These are phyloP conservation scores for Tokudaia muenninki DNA, from an alignment of 2,797 vertebrate genomes.

Conservation along the genomic window DNA sequence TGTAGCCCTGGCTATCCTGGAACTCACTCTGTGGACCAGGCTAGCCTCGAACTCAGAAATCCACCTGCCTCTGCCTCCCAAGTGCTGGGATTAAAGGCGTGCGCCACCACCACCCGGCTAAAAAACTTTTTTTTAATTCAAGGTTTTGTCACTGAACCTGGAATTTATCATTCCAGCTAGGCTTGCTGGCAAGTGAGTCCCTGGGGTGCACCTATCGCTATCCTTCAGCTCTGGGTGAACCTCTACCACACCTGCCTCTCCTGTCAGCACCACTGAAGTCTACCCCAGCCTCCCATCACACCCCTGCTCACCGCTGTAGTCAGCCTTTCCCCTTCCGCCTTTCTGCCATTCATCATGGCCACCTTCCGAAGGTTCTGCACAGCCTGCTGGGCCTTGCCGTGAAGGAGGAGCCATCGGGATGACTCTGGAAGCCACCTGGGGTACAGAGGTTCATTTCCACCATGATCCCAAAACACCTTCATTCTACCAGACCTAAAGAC, in stretches of 20 bases:
- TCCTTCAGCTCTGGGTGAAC: not conserved
- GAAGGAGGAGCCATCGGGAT: conserved; percentile 93
- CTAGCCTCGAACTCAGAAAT: too few species aligned
- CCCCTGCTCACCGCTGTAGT: conserved; percentile 69
- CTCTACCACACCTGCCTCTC: not conserved
- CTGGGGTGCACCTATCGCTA: not conserved
- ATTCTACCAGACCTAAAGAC: not conserved
- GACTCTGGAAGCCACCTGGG: conserved; percentile 94
- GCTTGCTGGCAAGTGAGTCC: not conserved
- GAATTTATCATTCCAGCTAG: not conserved
- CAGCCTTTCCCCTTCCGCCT: conserved; percentile 78
- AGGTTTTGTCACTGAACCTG: not conserved
- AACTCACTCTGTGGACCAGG: too few species aligned
- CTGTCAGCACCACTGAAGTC: accelerated
- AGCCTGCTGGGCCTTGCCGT: conserved; percentile 88
- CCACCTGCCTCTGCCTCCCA: too few species aligned
- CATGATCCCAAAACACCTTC: not conserved
- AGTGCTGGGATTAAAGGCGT: too few species aligned
- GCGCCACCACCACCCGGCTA: too few species aligned
- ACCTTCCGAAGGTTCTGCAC: conserved; percentile 90
- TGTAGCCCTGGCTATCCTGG: too few species aligned
- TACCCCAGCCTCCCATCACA: not conserved
- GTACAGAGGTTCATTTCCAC: not conserved
- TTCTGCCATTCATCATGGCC: conserved; percentile 88
- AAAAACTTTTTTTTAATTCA: not conserved